Percentiles rank a stretch among this genome's conserved stretches.
phyloP scores from a whole-genome alignment of 2,888 invertebrate genomes.

The Beris morrisii region DNA sequence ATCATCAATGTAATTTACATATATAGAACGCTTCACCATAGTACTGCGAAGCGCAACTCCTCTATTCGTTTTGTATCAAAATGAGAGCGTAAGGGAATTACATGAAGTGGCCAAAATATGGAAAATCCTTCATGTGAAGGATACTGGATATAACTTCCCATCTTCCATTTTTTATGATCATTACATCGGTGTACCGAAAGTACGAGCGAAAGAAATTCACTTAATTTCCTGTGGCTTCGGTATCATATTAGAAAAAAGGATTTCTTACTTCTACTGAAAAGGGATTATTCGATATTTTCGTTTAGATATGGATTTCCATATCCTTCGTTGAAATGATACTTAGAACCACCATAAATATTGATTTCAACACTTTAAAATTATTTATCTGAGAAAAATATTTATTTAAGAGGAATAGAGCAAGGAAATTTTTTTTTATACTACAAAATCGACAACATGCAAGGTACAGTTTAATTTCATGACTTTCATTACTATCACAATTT shows the following conservation, averaged over 20 bases:
- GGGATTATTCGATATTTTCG: constrained; percentile 21
- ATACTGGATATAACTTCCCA: constrained; percentile 20
- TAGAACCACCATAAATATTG: too few relatives aligned
- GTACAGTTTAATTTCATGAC: too few relatives aligned
- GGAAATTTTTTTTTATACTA: too few relatives aligned
- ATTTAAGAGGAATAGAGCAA: too few relatives aligned
- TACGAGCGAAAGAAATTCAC: constrained; percentile 32
- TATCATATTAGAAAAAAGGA: constrained; percentile 29
- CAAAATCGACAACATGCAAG: too few relatives aligned
- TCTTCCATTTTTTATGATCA: constrained; percentile 13
- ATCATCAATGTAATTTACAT: constrained; percentile 33
- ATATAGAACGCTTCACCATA: not conserved
- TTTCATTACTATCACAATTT: too few relatives aligned
- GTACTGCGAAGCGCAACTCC: constrained; percentile 4
- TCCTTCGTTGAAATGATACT: too few relatives aligned
- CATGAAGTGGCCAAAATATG: constrained; percentile 27
- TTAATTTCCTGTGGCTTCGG: constrained; percentile 39
- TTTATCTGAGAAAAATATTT: too few relatives aligned
- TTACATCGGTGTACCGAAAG: not conserved
- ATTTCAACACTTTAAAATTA: too few relatives aligned
- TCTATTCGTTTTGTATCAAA: constrained; percentile 4
- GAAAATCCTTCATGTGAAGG: constrained; percentile 36
- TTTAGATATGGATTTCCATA: constrained; percentile 13
- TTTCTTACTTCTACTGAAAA: constrained; percentile 11
- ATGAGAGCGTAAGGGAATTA: constrained; percentile 20